phyloP scores from a whole-genome alignment of 2,888 invertebrate species.

The Watsonalla cultraria region DNA sequence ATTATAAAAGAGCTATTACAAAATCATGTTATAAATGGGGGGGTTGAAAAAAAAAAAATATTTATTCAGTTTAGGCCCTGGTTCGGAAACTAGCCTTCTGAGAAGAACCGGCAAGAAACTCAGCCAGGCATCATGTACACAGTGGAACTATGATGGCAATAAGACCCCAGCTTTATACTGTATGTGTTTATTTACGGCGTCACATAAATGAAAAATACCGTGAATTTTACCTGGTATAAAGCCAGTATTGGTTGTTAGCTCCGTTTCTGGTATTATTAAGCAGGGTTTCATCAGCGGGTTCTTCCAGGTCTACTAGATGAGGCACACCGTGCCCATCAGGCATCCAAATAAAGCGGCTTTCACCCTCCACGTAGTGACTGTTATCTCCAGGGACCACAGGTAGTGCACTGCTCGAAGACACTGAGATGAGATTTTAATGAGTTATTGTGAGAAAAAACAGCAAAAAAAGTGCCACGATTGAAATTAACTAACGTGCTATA shows the following conservation, averaged over 20 bases:
- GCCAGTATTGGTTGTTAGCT: slow-evolving; percentile 49
- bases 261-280: slow-evolving; percentile 30
- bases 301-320: slow-evolving; percentile 43
- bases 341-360: slow-evolving; percentile 52
- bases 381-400: slow-evolving; percentile 42
- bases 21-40: too few species aligned
- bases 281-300: slow-evolving; percentile 22
- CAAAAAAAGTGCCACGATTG: too few species aligned
- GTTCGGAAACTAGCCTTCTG: too few species aligned
- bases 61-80: too few species aligned
- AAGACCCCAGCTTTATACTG: too few species aligned
- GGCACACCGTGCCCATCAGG: slow-evolving; percentile 46
- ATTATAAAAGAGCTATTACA: background rate
- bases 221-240: slow-evolving; percentile 38
- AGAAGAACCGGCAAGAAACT: too few species aligned
- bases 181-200: too few species aligned
- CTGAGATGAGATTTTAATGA: slow-evolving; percentile 17
- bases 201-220: background rate
- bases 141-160: background rate
- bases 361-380: slow-evolving; percentile 49
- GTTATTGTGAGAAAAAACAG: background rate
- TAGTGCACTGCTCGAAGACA: slow-evolving; percentile 31
- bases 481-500: slow-evolving; percentile 29
- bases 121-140: too few species aligned
- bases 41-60: too few species aligned